Conservation (phyloP, 2,888 invertebrate species). For the Cantharis rufa region DNA sequence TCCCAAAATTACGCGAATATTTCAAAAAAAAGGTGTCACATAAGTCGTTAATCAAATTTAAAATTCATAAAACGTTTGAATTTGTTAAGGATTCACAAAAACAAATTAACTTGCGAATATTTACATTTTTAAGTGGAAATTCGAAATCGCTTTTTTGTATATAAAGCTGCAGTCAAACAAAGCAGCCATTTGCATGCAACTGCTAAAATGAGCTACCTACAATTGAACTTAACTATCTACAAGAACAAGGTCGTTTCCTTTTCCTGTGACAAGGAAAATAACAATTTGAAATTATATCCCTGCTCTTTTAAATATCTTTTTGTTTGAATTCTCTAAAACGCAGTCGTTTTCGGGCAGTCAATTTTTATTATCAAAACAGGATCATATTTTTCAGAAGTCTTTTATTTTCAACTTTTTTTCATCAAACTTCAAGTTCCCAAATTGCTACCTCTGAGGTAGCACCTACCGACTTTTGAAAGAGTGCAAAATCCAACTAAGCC, state of each 20-base stretch:
- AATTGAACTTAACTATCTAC: conserved; percentile 25
- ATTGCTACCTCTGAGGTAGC: too few species aligned
- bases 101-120: neutral
- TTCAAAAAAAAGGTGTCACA: neutral
- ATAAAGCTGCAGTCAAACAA: conserved; percentile 10
- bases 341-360: neutral
- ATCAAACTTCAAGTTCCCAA: neutral
- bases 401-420: neutral
- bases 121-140: neutral
- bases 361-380: neutral
- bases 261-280: conserved; percentile 14
- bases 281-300: conserved; percentile 18
- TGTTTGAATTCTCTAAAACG: neutral
- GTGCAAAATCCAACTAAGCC: neutral
- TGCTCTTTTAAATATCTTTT: conserved; percentile 7
- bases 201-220: conserved; percentile 16
- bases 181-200: conserved; percentile 25
- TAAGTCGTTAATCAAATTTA: neutral
- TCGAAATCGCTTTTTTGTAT: conserved; percentile 2
- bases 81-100: neutral
- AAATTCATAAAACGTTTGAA: neutral
- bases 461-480: neutral
- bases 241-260: conserved; percentile 20
- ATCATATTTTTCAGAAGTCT: neutral
- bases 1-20: neutral